Conservation (phyloP, 2,888 invertebrate genomes). For the Ectemnius continuus region DNA sequence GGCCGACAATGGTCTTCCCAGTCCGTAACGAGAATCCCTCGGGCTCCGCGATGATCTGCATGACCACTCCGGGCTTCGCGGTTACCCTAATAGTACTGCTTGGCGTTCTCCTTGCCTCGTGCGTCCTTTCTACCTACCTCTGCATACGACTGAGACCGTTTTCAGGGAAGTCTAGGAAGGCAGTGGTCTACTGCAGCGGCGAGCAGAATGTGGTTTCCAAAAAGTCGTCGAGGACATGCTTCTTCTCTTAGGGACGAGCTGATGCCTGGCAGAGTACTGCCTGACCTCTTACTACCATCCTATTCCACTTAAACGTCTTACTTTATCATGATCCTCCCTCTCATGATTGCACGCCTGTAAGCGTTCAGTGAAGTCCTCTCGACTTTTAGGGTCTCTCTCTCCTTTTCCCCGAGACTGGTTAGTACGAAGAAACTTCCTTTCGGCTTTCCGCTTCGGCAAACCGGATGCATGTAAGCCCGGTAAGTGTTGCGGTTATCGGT, state of each 20-base stretch:
- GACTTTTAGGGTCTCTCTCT: constrained; percentile 23
- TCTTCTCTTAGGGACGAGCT: constrained; percentile 82
- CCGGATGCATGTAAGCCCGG: too few relatives aligned
- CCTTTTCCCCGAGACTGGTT: constrained; percentile 35
- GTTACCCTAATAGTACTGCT: constrained; percentile 90
- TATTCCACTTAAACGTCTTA: constrained; percentile 16
- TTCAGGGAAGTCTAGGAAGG: constrained; percentile 80
- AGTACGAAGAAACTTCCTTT: neutral
- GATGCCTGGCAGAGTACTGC: neutral
- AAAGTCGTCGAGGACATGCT: constrained; percentile 81
- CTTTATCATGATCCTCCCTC: too few relatives aligned
- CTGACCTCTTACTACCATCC: constrained; percentile 15
- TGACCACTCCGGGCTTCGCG: constrained; percentile 96
- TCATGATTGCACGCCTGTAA: neutral
- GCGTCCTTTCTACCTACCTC: constrained; percentile 90
- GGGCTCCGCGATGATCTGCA: constrained; percentile 85
- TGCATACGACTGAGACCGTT: constrained; percentile 90
- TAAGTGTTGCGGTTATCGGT: neutral
- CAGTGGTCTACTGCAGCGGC: constrained; percentile 54
- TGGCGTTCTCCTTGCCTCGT: constrained; percentile 90
- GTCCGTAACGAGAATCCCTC: constrained; percentile 78
- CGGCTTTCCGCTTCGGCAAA: too few relatives aligned
- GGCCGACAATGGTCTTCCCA: constrained; percentile 85
- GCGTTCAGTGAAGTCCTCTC: constrained; percentile 12
- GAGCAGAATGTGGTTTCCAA: constrained; percentile 65